Base-by-base conservation (phyloP, 2,113 vertebrate genomes). In the Corapipo altera region DNA sequence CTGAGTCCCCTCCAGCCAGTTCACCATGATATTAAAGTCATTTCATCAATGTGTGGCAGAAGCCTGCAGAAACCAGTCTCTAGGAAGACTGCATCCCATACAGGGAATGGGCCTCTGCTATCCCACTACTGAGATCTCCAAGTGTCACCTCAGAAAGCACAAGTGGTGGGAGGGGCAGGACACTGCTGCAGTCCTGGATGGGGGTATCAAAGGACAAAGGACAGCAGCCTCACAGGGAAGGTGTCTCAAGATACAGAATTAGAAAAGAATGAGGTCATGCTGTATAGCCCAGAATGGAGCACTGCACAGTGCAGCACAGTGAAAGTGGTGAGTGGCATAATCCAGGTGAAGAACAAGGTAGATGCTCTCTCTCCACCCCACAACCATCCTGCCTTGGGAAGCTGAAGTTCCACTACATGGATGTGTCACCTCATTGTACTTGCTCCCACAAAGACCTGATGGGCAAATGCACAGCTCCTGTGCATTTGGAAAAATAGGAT, bases 401-500 rank as follows among this genome's bases (percentile, higher is more conserved):
- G 55, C 55, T 80, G 20, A 12, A 55, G 27, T 39, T 44, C 64
- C 49, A 11, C 41, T 20, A 6, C 1, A 22, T 2, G 12, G 62
- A 13, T 1, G 0, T 3, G 59, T 4, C 35, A 62, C 49, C 41
- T 52, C 55, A 21, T 0, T 27, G 26, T 0, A 12, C 4, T n/a
- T 78, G 39, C 61, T 58, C 57, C 32, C 48, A 85, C 9, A 41
- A 1, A 55, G 15, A 33, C 20, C 2, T 1, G 5, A 2, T 7
- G 14, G 19, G 32, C 32, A 55, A 77, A 58, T 4, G 8, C 52
- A 71, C 12, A 3, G 51, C 66, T 67, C 37, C 74, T 28, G 28
- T n/a, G n/a, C n/a, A n/a, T n/a, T n/a, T n/a, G 12, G 37, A 51
- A 67, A 82, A 32, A 22, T 5, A 33, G 48, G 17, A 51, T 6